phyloP scores from a whole-genome alignment of 2,888 invertebrate genomes.

The Pachydiplax longipennis region DNA sequence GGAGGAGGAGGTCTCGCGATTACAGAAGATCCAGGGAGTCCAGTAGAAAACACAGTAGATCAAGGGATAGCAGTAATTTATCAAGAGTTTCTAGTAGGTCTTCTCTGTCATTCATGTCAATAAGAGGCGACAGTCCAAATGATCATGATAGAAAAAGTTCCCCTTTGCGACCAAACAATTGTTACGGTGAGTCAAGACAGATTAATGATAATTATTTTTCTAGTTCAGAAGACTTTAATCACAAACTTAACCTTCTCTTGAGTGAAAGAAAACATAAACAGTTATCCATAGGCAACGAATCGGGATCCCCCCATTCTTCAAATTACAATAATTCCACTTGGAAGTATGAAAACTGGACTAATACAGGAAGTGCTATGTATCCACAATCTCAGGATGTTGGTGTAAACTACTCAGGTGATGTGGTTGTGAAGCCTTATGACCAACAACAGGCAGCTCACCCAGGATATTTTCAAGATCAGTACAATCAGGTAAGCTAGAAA shows the following conservation, averaged over 20 bases:
- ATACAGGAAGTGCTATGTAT: not conserved
- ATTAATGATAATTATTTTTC: conserved; percentile 3
- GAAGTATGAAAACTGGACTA: conserved; percentile 6
- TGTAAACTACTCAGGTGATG: not conserved
- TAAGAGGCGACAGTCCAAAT: not conserved
- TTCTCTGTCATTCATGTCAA: conserved; percentile 3
- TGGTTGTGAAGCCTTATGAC: not conserved
- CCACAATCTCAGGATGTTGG: not conserved
- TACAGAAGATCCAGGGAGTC: not conserved
- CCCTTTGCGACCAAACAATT: not conserved
- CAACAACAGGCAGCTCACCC: not conserved
- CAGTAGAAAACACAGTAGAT: not conserved
- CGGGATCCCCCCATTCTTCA: not conserved
- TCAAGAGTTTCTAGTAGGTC: conserved; percentile 19
- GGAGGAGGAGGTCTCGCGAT: not conserved
- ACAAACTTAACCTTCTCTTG: not conserved
- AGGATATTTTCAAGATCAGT: not conserved
- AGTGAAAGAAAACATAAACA: conserved; percentile 18
- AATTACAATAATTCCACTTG: not conserved
- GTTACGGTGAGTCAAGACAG: not conserved
- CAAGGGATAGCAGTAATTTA: not conserved
- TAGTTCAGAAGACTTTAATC: not conserved
- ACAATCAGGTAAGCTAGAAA: not conserved
- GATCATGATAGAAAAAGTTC: conserved; percentile 1
- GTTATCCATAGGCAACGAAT: not conserved